A percentile compares a stretch with the other conserved stretches of the same genome.
Evolutionary conservation across 64 coral and sea anemone genomes (phyloP).

Genomic region (Porites australiensis): DNA sequence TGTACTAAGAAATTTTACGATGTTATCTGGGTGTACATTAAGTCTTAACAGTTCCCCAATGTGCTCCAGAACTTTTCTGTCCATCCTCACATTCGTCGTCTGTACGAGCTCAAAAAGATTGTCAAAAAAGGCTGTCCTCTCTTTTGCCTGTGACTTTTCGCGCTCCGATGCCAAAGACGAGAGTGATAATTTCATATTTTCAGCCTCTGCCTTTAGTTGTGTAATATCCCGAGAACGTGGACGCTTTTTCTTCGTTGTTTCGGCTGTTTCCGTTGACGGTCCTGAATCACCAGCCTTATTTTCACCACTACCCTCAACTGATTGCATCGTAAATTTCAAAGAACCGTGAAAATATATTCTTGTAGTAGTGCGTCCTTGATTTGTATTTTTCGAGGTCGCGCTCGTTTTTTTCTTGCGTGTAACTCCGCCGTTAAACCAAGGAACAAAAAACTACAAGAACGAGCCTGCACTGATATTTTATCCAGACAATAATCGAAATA

Average conservation of each 20-base stretch:
- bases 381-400: neutral
- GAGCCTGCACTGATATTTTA: neutral
- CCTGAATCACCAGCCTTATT: neutral
- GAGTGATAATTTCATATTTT: constrained; percentile 18
- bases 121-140: constrained; percentile 31
- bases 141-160: constrained; percentile 34
- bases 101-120: constrained; percentile 10
- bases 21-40: constrained; percentile 19
- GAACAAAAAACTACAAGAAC: neutral
- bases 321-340: constrained; percentile 1
- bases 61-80: constrained; percentile 38
- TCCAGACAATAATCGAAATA: neutral
- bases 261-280: neutral
- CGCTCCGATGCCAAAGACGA: constrained; percentile 14
- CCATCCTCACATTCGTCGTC: constrained; percentile 36
- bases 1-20: constrained; percentile 15
- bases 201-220: constrained; percentile 14
- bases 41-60: constrained; percentile 39
- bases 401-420: no score
- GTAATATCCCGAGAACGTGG: constrained; percentile 35
- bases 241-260: neutral
- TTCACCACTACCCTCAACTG: neutral
- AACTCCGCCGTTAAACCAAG: neutral
- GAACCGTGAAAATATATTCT: neutral
- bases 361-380: neutral